Evolutionary conservation across 2,797 vertebrate genomes (phyloP), one percentile per base, ranked within the genome.

Genomic region (Lepilemur ruficaudatus): DNA sequence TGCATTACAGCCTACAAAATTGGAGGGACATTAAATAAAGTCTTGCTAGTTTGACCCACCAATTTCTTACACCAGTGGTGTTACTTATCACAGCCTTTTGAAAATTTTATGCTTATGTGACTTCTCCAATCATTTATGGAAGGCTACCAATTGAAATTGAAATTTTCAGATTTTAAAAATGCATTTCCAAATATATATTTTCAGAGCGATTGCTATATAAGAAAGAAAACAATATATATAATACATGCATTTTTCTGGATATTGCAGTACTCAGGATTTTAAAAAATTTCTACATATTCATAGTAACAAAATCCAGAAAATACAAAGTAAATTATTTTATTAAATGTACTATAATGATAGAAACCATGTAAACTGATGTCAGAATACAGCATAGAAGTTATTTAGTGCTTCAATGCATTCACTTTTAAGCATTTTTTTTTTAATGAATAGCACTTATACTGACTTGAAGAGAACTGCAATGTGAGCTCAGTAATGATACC

Each of bases 251-350:
- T 94, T 91, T 65, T 89, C 59, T 89, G 38, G 4, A 46, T 93
- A 89, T 52, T 32, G 22, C 8, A 91, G 88, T 9, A 50, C 4
- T 92, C 25, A 67, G 80, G 22, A 69, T 35, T 81, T 28, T 72
- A 83, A 83, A 35, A 93, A 76, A 67, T 28, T 95, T 87, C 46
- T 6, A 86, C 30, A 92, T 91, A 82, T 30, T 83, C 32, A 83
- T 41, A 91, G 28, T 5, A 80, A 89, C 94, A 94, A 93, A 63
- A 28, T 75, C 50, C 46, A 93, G 38, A 61, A 91, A 88, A 92
- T 43, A 85, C 5, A 41, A 89, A 69, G 17, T 69, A 91, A 87
- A 55, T 28, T 75, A 2, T 72, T 57, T 86, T 83, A 67, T 80
- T 92, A 91, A 92, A 63, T 95, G 35, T 2, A 65, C 30, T 82